Base-by-base conservation (phyloP, 2,888 invertebrate species). In the Criorhina ranunculi region DNA sequence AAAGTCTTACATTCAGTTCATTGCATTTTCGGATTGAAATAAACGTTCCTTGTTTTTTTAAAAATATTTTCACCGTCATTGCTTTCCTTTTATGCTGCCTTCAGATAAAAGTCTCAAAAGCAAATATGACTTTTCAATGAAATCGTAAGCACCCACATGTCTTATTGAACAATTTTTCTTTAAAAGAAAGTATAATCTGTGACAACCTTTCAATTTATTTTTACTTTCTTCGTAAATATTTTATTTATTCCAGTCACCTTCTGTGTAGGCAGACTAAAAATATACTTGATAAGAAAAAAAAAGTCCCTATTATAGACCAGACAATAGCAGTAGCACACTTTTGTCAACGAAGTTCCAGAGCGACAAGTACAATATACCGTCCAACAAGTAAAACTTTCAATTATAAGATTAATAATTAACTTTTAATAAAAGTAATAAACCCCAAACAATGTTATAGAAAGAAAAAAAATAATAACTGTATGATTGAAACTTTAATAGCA, bases 391-490 rank as follows among this genome's bases (percentile, higher is more conserved):
- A 73, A 64, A 55, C 53, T 55, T 55, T 55, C 62, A 55, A 73
- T 53, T 64, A 53, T 8, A 72, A 53, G 44, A 64, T 44, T 55
- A 64, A 55, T 53, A 73, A 72, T 24, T 64, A 55, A 53, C 51
- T 73, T 64, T 72, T 51, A 72, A 72, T 72, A 40, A 42, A 44
- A 73, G 37, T 33, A 51, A 40, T 62, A 12, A 42, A 73, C 15
- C 44, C 4, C 62, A 55, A 44, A 24, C 62, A 64, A 64, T 55
- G 53, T 53, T 7, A 29, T 5, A 53, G 42, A 53, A 67, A 67
- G 31, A 42, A 67, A n/a, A 19, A 53, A 44, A 24, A 24, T 31
- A 31, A 53, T 51, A n/a, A n/a, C n/a, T 29, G 49, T 24, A 40
- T 40, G 40, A 42, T 53, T 17, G 29, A 67, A 53, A 53, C 40